A percentile compares a stretch with the other conserved stretches of the same genome.
Evolutionary conservation across 2,888 invertebrate genomes (phyloP).

Genomic region (Acanthosepion lycidas): DNA sequence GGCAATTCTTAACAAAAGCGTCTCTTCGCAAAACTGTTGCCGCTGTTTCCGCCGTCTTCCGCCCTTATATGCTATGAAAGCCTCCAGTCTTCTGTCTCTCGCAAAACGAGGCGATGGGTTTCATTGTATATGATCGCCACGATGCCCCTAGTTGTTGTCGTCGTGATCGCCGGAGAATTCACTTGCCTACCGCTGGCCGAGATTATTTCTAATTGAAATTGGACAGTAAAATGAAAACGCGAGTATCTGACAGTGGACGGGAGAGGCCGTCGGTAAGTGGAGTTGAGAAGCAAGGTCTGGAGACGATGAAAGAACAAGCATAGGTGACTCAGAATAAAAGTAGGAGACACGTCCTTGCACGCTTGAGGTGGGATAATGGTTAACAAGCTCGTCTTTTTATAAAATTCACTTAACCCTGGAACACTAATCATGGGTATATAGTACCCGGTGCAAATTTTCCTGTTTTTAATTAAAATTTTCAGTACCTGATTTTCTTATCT

Average conservation of each 20-base stretch:
- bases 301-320: no score
- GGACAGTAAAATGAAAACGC: background rate
- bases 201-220: background rate
- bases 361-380: no score
- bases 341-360: no score
- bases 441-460: no score
- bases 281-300: no score
- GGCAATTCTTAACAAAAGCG: background rate
- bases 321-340: no score
- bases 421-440: no score
- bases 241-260: background rate
- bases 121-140: background rate
- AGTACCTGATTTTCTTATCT: no score
- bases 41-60: background rate
- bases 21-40: background rate
- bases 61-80: background rate
- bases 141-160: background rate
- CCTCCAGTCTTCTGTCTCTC: background rate
- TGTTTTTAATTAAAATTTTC: no score
- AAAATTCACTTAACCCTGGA: no score
- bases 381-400: no score
- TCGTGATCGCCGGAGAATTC: background rate
- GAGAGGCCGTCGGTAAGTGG: rapidly evolving
- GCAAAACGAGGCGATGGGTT: background rate
- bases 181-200: background rate